These are phyloP conservation scores for Leptocoma aspasia DNA, from an alignment of 2,113 vertebrate species.

Conservation along the genomic window DNA sequence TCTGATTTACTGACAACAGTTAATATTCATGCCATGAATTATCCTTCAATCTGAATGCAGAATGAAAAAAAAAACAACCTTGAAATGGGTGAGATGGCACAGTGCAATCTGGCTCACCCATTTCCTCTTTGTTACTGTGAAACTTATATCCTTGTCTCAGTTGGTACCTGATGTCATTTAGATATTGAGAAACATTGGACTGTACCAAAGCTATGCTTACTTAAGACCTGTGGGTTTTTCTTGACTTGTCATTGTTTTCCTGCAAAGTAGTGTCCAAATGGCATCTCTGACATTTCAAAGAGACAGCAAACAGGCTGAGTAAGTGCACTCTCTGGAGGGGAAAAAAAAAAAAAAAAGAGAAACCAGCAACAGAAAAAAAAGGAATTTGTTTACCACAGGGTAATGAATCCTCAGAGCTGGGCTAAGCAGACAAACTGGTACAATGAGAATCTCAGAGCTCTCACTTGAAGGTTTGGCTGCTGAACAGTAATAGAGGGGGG, in stretches of 20 bases:
- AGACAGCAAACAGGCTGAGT: not conserved
- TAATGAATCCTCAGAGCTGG: not conserved
- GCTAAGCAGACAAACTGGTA: not conserved
- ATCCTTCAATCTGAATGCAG: slow-evolving; percentile 18
- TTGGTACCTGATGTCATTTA: not conserved
- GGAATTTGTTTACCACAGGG: not conserved
- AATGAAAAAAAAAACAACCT: not conserved
- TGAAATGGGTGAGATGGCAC: not conserved
- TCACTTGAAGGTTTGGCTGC: not conserved
- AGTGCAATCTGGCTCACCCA: slow-evolving; percentile 10
- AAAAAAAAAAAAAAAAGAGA: not conserved
- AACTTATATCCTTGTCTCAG: not conserved
- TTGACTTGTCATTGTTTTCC: not conserved
- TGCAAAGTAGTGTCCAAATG: not conserved
- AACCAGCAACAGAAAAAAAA: not conserved
- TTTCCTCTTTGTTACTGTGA: not conserved
- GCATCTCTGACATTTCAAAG: not conserved
- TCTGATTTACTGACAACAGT: not conserved
- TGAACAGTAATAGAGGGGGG: not conserved
- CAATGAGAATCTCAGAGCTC: not conserved
- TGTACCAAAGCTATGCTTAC: not conserved
- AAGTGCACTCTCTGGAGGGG: not conserved
- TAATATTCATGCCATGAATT: slow-evolving; percentile 5
- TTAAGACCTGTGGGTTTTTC: not conserved
- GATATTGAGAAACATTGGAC: not conserved